Base-by-base conservation (phyloP, 1,140 invertebrate species). In the Araneus ventricosus region DNA sequence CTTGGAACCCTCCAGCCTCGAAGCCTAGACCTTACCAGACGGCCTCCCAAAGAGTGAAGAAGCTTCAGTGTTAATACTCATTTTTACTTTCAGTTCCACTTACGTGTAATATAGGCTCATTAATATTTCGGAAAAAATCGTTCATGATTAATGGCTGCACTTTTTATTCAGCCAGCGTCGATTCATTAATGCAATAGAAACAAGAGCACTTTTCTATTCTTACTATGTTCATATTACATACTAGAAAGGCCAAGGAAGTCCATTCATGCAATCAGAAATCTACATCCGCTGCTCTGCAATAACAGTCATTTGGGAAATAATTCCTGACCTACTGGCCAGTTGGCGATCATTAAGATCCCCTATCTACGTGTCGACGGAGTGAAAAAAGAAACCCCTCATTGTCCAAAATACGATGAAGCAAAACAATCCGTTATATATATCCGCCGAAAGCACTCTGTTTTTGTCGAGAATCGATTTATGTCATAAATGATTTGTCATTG, bases 321-420 rank as follows among this genome's bases (percentile, higher is more conserved):
- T 75, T 75, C 70, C 70, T 75, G 70, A 75, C 70, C 70, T 37
- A 75, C 27, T 75, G 70, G 34, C 70, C 34, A 27, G 20, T 37
- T 52, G 70, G 34, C 7, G n/a, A n/a, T 75, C 30, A 75, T 20
- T 4, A 75, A 8, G 27, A 37, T 37, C 37, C 27, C 34, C 30
- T 75, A 22, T 27, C 27, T 10, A 75, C 37, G 14, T 37, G 30
- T 20, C 4, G 30, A 1, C 34, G 27, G 20, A 70, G 27, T 34
- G 22, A 37, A 75, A 34, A 37, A 75, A 75, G 17, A 75, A 75
- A 75, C 17, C 70, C 17, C 20, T 75, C 34, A 75, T 75, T 75
- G 34, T 22, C 70, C 4, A 75, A 75, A 75, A 5, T 75, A 75
- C 3, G 70, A 75, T 75, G 30, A 75, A 75, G 37, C 70, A 75